phyloP scores from a whole-genome alignment of 2,797 vertebrate genomes.

The Tokudaia tokunoshimensis region DNA sequence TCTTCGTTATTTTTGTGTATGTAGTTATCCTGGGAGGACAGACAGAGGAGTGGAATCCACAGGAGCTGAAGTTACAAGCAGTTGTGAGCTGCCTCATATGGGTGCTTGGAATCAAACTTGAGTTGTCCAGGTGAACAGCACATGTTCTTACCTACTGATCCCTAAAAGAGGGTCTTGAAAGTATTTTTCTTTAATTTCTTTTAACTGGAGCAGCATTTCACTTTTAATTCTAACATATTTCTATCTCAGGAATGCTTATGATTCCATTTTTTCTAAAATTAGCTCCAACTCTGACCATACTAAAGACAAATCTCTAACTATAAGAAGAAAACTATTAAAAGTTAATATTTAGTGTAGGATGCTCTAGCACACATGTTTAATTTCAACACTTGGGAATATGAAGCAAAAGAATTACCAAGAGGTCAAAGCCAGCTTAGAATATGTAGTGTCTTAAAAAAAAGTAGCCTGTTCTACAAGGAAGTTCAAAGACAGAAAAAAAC shows the following conservation, averaged over 20 bases:
- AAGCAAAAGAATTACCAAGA: neutral
- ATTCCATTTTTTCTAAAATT: neutral
- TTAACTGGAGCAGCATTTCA: slow-evolving; percentile 23
- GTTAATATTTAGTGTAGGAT: neutral
- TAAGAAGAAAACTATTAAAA: slow-evolving; percentile 31
- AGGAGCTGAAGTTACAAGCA: neutral
- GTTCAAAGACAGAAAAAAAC: neutral
- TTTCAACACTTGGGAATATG: neutral
- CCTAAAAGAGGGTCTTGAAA: neutral
- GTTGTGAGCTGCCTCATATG: neutral
- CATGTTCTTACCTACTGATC: no score
- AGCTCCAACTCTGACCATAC: neutral
- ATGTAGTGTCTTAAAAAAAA: neutral
- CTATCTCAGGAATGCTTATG: neutral
- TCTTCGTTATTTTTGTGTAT: neutral
- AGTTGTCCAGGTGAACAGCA: neutral
- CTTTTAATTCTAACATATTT: slow-evolving; percentile 23
- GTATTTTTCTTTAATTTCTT: neutral
- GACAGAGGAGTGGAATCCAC: neutral
- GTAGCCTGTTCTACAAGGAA: neutral
- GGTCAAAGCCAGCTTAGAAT: neutral
- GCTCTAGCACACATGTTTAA: neutral
- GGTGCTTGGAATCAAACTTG: neutral
- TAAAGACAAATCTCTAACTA: neutral
- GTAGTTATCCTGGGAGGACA: neutral